A percentile compares a stretch with the other conserved stretches of the same genome.
Evolutionary conservation across 2,888 invertebrate genomes (phyloP).

Genomic region (Strigamia crassipes): DNA sequence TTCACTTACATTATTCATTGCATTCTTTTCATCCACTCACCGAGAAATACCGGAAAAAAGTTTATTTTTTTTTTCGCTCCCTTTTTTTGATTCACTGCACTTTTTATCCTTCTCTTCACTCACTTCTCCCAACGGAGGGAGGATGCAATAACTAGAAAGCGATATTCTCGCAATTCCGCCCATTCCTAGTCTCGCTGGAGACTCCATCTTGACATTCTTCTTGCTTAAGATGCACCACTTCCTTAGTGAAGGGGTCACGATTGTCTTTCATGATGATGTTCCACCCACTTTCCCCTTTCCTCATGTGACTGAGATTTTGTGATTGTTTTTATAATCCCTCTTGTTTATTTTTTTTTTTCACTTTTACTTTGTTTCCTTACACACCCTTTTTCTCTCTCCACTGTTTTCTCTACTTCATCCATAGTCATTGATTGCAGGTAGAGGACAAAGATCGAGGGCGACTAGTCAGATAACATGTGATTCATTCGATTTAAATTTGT

Average conservation of each 20-base stretch:
- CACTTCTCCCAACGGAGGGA: neutral
- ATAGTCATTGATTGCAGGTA: neutral
- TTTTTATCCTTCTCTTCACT: slow-evolving; percentile 1
- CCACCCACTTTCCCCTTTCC: neutral
- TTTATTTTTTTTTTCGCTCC: neutral
- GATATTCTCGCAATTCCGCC: slow-evolving; percentile 2
- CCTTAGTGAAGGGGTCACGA: neutral
- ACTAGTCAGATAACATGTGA: neutral
- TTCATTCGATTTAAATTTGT: neutral
- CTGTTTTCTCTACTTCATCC: neutral
- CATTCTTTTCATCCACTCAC: too few relatives aligned
- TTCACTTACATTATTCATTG: too few relatives aligned
- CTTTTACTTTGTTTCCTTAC: neutral
- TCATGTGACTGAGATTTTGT: neutral
- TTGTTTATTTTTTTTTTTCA: neutral
- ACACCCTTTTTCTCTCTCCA: neutral
- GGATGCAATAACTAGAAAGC: slow-evolving; percentile 10
- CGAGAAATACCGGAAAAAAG: neutral
- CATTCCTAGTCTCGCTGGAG: slow-evolving; percentile 10
- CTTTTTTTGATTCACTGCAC: neutral
- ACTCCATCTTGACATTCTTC: slow-evolving; percentile 10
- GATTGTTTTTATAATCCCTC: neutral
- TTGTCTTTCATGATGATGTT: slow-evolving; percentile 1
- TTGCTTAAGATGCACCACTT: neutral
- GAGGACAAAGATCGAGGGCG: neutral